Conservation (phyloP, 2,113 vertebrate species). For the Psammodynastes pulverulentus region DNA sequence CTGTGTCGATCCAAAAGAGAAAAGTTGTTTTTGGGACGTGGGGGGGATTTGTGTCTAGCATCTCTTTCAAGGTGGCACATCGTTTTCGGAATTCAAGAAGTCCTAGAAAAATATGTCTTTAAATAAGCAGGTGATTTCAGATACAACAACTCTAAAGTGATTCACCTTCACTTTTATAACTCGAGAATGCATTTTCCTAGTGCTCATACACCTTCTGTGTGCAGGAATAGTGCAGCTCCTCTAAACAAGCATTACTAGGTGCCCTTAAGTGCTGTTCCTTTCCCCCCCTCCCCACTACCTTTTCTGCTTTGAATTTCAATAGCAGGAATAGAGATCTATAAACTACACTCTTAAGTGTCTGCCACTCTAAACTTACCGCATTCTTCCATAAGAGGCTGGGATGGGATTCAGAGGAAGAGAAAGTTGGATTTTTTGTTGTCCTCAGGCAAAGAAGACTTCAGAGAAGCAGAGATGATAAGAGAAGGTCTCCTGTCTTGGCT, state of each 20-base stretch:
- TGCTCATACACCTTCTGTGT: background rate
- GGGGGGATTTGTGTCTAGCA: background rate
- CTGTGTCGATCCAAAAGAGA: background rate
- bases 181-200: background rate
- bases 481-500: background rate
- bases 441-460: background rate
- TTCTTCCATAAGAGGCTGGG: background rate
- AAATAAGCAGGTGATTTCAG: background rate
- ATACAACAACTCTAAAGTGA: background rate
- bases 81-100: background rate
- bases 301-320: background rate
- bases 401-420: background rate
- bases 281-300: background rate
- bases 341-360: background rate
- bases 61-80: background rate
- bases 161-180: background rate
- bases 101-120: background rate
- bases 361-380: background rate
- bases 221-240: background rate
- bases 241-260: background rate
- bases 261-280: background rate
- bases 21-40: background rate
- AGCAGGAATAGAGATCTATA: background rate
- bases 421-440: background rate
- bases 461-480: background rate